Conservation (phyloP, 2,888 invertebrate genomes). For the Rhimphoctona megacephalus region DNA sequence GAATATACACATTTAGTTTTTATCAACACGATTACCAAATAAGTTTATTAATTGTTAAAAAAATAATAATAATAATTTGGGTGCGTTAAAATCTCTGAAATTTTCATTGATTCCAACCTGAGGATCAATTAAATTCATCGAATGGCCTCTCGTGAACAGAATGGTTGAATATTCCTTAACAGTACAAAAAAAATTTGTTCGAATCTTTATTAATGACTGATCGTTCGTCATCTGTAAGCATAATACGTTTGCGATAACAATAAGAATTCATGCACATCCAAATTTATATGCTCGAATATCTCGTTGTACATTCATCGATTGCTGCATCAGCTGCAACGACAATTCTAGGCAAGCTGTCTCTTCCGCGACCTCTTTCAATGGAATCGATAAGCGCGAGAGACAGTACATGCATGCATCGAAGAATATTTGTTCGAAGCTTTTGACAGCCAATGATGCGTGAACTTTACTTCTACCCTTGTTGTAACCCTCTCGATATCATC, state of each 20-base stretch:
- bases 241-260: not conserved
- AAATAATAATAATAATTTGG: no score
- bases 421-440: slow-evolving; percentile 23
- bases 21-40: no score
- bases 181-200: not conserved
- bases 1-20: no score
- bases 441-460: slow-evolving; percentile 35
- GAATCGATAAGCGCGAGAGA: not conserved
- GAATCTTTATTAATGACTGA: not conserved
- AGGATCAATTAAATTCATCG: no score
- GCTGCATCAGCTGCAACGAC: not conserved
- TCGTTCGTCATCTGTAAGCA: not conserved
- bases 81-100: no score
- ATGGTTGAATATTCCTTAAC: no score
- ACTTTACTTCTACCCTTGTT: slow-evolving; percentile 6
- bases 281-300: not conserved
- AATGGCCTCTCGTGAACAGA: no score
- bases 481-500: slow-evolving; percentile 1
- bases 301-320: slow-evolving; percentile 25
- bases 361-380: slow-evolving; percentile 8
- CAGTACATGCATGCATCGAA: slow-evolving; percentile 1
- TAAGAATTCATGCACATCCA: slow-evolving; percentile 21
- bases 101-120: no score
- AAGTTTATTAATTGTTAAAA: no score
- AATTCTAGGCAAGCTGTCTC: not conserved